Evolutionary conservation across 2,113 vertebrate genomes (phyloP).

Genomic region (Ptyas mucosa): DNA sequence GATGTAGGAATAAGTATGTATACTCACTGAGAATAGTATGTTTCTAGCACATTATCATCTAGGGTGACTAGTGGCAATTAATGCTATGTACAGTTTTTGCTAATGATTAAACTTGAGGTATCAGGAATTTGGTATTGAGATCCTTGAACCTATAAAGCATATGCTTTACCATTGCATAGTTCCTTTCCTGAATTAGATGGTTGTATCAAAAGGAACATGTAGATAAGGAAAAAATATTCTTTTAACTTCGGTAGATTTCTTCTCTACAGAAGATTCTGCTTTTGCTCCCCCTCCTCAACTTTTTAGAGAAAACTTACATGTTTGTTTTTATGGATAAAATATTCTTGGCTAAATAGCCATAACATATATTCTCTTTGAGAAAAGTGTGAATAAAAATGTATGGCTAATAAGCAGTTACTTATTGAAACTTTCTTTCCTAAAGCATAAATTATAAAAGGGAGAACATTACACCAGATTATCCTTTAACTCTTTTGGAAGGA

Average conservation of each 20-base stretch:
- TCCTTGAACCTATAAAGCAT: not conserved
- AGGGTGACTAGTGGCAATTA: not conserved
- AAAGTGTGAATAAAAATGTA: not conserved
- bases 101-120: not conserved
- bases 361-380: not conserved
- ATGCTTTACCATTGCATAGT: not conserved
- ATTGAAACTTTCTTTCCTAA: conserved; percentile 1
- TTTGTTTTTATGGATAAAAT: not conserved
- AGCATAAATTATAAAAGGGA: conserved; percentile 81
- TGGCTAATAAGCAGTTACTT: not conserved
- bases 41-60: not conserved
- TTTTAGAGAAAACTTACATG: not conserved
- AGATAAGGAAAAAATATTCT: not conserved
- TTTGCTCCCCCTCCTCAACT: no score
- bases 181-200: not conserved
- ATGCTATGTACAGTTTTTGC: not conserved
- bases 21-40: not conserved
- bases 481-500: conserved; percentile 91
- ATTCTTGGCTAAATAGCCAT: not conserved
- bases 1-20: not conserved
- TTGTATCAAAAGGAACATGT: not conserved
- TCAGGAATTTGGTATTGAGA: not conserved
- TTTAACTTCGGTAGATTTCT: not conserved
- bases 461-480: conserved; percentile 94
- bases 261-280: not conserved